Evolutionary conservation across 1,140 invertebrate species (phyloP).

Genomic region (roundworm (Caenorhabditis elegans)): DNA sequence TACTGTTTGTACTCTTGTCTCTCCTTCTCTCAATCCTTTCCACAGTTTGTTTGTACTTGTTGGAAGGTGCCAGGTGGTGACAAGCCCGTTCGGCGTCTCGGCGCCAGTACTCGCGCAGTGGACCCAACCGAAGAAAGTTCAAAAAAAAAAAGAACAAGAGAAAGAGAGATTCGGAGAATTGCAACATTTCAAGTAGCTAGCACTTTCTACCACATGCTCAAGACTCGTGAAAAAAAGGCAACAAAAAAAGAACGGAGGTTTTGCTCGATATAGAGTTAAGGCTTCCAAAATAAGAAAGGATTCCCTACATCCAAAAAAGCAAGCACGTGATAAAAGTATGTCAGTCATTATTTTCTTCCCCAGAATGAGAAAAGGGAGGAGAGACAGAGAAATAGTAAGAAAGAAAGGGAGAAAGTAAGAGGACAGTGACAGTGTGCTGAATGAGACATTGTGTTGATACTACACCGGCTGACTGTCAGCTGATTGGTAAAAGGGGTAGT

Average conservation of each 20-base stretch:
- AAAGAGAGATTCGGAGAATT: conserved; percentile 12
- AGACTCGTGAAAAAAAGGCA: not conserved
- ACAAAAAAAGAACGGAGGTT: not conserved
- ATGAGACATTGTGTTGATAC: conserved; percentile 14
- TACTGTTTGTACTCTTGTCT: conserved; percentile 12
- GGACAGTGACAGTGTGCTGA: conserved; percentile 6
- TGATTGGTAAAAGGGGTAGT: not conserved
- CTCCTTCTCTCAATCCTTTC: conserved; percentile 11
- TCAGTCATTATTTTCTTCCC: not conserved
- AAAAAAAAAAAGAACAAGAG: not conserved
- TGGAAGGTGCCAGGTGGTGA: conserved; percentile 25
- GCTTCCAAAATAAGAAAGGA: not conserved
- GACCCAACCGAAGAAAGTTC: conserved; percentile 24
- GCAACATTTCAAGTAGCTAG: conserved; percentile 29
- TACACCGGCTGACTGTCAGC: conserved; percentile 30
- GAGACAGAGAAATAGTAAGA: not conserved
- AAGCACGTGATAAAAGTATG: conserved; percentile 4
- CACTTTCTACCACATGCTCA: not conserved
- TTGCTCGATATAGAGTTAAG: not conserved
- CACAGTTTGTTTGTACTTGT: conserved; percentile 24
- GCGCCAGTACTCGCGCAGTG: conserved; percentile 5
- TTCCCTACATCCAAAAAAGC: not conserved
- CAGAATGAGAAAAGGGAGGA: not conserved
- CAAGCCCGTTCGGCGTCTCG: conserved; percentile 20
- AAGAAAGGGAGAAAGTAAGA: not conserved